Evolutionary conservation across 2,797 vertebrate genomes (phyloP), one percentile per base, ranked within the genome.

Genomic region (Enoplosus armatus): DNA sequence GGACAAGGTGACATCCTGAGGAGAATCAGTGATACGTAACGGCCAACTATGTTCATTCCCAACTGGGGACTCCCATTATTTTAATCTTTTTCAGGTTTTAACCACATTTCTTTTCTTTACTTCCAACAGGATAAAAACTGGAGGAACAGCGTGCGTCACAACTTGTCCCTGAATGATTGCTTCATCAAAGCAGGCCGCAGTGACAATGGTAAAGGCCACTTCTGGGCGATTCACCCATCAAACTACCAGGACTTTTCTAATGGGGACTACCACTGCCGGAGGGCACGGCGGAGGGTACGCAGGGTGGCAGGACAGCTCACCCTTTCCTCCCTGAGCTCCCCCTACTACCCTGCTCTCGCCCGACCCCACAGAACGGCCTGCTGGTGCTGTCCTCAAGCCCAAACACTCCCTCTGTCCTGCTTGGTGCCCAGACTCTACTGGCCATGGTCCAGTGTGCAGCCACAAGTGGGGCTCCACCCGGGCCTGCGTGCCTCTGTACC

Each of bases 101-200:
- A 87, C 20, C 31, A 45, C 12, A 20, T 73, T 47, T 60, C 20
- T 85, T 54, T 26, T 29, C 18, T 77, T 33, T 64, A n/a, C 39
- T 69, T 76, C 60, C 60, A 33, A 71, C 92, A 96, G 96, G 96
- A 97, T 88, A 97, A 96, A 91, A 97, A 96, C 51, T 97, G 96
- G 96, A 95, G 95, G 78, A 97, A 96, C 93, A 97, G 96, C 0
- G 95, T 97, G 27, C 92, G 96, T 4, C 96, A 97, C 94, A 97
- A 96, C 92, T 90, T 97, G 68, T 96, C 96, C 31, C 91, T 97
- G n/a, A 97, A 97, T 0, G 96, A 96, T 65, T 97, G 96, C 79
- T 97, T 97, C 71, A 67, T 97, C 90, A 96, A 97, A 83, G 96
- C 94, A 0, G 96, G 96, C 6, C 96, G 96, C 73, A 97, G 97